phyloP scores from a whole-genome alignment of 92 coral and sea anemone species.

The Pocillopora grandis region DNA sequence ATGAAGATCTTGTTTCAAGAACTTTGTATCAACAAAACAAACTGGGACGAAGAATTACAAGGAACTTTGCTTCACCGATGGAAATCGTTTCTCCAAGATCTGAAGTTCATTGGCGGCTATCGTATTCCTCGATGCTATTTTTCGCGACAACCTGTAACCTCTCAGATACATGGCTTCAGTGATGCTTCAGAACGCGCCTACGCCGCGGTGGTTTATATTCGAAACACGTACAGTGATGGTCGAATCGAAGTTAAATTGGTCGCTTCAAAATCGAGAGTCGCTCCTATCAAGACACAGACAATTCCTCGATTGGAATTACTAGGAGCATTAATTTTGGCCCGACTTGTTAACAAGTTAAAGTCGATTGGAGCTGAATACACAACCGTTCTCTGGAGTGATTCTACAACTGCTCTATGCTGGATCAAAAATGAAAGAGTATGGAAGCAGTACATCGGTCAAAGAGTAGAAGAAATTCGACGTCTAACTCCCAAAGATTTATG shows the following conservation, averaged over 20 bases:
- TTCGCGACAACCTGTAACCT: background rate
- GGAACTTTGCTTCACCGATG: slow-evolving; percentile 39
- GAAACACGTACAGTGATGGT: slow-evolving; percentile 9
- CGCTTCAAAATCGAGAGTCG: slow-evolving; percentile 70
- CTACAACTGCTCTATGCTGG: background rate
- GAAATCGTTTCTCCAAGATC: slow-evolving; percentile 39
- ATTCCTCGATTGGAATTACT: slow-evolving; percentile 66
- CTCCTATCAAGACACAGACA: slow-evolving; percentile 56
- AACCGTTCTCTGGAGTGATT: slow-evolving; percentile 39
- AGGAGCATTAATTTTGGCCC: slow-evolving; percentile 55
- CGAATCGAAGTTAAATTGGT: slow-evolving; percentile 23
- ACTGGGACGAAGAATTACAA: slow-evolving; percentile 66
- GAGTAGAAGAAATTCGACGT: slow-evolving; percentile 33
- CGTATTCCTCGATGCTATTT: slow-evolving; percentile 12
- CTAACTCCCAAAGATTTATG: slow-evolving; percentile 6
- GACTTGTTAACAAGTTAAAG: slow-evolving; percentile 44
- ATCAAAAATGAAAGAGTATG: slow-evolving; percentile 23
- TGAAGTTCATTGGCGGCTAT: background rate
- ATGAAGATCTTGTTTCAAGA: slow-evolving; percentile 68
- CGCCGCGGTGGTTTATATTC: background rate
- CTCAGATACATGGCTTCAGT: slow-evolving; percentile 17
- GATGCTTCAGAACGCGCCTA: slow-evolving; percentile 17
- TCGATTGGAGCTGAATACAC: background rate
- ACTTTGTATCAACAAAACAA: slow-evolving; percentile 43
- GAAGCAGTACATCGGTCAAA: slow-evolving; percentile 32